These are phyloP conservation scores for Gorsachius goisagi DNA, from an alignment of 2,113 vertebrate genomes.

Conservation along the genomic window DNA sequence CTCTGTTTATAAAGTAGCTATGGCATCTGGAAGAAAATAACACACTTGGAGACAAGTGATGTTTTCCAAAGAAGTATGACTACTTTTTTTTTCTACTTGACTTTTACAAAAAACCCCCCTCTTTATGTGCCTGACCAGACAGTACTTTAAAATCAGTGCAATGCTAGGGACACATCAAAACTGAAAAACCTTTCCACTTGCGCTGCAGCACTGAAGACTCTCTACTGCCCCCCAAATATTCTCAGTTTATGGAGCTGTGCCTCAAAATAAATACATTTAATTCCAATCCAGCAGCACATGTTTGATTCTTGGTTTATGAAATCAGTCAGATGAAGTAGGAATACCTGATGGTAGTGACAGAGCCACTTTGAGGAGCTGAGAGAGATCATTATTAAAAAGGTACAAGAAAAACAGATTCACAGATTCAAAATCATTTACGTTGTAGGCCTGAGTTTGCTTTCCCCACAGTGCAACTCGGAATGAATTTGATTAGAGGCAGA, in stretches of 20 bases:
- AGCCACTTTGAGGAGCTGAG: constrained; percentile 3
- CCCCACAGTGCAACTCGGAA: neutral
- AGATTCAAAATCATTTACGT: neutral
- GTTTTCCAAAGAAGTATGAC: neutral
- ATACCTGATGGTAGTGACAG: constrained; percentile 58
- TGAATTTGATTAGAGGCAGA: constrained; percentile 38
- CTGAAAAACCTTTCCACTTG: constrained; percentile 29
- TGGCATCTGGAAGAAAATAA: constrained; percentile 5
- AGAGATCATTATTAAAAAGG: neutral
- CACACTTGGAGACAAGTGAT: neutral
- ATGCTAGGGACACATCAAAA: neutral
- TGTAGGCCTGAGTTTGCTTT: neutral
- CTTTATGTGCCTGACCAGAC: neutral
- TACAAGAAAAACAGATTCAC: neutral
- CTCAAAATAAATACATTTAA: constrained; percentile 24
- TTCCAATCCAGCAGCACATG: neutral
- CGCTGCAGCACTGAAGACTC: neutral
- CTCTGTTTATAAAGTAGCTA: neutral
- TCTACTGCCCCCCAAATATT: constrained; percentile 4
- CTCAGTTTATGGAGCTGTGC: constrained; percentile 29
- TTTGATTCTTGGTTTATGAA: neutral
- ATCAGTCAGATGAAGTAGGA: neutral
- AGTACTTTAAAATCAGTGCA: neutral
- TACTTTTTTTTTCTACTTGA: neutral
- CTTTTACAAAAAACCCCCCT: neutral